Percentiles rank a stretch among this genome's conserved stretches.
Evolutionary conservation across 2,888 invertebrate genomes (phyloP).

Genomic region (Callimorpha dominula): DNA sequence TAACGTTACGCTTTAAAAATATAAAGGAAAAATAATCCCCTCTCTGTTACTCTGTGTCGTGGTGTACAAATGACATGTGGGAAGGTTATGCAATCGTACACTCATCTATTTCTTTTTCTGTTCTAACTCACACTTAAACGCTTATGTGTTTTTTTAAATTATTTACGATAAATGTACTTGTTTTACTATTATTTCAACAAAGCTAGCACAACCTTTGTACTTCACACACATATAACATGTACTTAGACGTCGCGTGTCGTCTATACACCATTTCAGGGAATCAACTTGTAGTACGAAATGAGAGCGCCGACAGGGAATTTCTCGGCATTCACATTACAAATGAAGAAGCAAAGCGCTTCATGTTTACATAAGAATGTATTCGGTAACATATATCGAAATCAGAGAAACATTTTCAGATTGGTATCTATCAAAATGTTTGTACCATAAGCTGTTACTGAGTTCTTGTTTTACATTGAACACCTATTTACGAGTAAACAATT

Average conservation of each 20-base stretch:
- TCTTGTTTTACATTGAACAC: not conserved
- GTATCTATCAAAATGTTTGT: not conserved
- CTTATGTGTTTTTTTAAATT: too few species aligned
- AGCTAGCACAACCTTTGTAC: constrained; percentile 2
- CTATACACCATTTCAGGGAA: constrained; percentile 38
- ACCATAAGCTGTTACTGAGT: not conserved
- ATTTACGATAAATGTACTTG: too few species aligned
- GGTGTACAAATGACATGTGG: too few species aligned
- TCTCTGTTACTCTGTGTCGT: too few species aligned
- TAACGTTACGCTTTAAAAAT: too few species aligned
- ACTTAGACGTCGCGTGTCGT: constrained; percentile 24
- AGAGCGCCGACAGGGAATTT: constrained; percentile 43
- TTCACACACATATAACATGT: not conserved
- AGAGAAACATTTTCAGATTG: constrained; percentile 1
- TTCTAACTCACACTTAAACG: too few species aligned
- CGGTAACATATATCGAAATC: constrained; percentile 23
- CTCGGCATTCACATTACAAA: constrained; percentile 45
- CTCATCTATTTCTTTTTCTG: too few species aligned
- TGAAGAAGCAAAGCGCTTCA: constrained; percentile 36
- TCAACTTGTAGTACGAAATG: constrained; percentile 41
- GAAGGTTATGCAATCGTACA: too few species aligned
- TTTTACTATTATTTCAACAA: not conserved
- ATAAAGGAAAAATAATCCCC: too few species aligned
- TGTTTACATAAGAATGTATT: constrained; percentile 34
- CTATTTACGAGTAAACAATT: not conserved